Evolutionary conservation across 2,888 invertebrate genomes (phyloP).

Genomic region (Zygothrica quintamaculata): DNA sequence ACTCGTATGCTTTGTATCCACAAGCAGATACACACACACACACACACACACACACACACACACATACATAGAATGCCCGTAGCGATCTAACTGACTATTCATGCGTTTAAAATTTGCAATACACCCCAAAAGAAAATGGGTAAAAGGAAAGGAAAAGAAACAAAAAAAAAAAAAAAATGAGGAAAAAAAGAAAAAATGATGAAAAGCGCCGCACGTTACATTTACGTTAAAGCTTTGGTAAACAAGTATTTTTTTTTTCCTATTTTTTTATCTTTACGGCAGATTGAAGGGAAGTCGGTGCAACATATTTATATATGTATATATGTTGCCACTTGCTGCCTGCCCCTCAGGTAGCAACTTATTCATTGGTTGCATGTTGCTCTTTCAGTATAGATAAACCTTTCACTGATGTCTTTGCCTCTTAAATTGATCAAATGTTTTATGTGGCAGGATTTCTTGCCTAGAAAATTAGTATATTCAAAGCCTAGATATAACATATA

Average conservation of each 20-base stretch:
- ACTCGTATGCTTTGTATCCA: slow-evolving; percentile 38
- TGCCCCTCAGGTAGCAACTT: slow-evolving; percentile 51
- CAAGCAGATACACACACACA: slow-evolving; percentile 15
- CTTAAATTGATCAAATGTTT: slow-evolving; percentile 9
- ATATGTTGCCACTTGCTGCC: neutral
- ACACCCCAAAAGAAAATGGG: slow-evolving; percentile 62
- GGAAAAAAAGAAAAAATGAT: slow-evolving; percentile 46
- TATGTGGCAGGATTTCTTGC: too few relatives aligned
- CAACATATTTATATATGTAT: too few relatives aligned
- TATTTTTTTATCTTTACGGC: slow-evolving; percentile 47
- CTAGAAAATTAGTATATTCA: too few relatives aligned
- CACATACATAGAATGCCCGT: slow-evolving; percentile 29
- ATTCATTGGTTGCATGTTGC: slow-evolving; percentile 25
- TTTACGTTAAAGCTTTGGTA: slow-evolving; percentile 59
- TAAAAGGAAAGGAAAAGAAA: slow-evolving; percentile 43
- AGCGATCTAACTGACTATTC: slow-evolving; percentile 71
- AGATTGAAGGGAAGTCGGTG: slow-evolving; percentile 52
- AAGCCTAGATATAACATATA: too few relatives aligned
- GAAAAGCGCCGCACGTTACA: slow-evolving; percentile 69
- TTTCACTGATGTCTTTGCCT: neutral
- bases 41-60: slow-evolving; percentile 2
- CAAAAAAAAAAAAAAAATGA: too few relatives aligned
- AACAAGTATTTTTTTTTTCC: slow-evolving; percentile 48
- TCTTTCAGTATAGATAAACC: slow-evolving; percentile 1
- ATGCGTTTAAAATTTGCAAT: slow-evolving; percentile 77